A percentile compares a stretch with the other conserved stretches of the same genome.
Conservation (phyloP, 2,113 vertebrate species). For the Sterrhoptilus dennistouni region DNA sequence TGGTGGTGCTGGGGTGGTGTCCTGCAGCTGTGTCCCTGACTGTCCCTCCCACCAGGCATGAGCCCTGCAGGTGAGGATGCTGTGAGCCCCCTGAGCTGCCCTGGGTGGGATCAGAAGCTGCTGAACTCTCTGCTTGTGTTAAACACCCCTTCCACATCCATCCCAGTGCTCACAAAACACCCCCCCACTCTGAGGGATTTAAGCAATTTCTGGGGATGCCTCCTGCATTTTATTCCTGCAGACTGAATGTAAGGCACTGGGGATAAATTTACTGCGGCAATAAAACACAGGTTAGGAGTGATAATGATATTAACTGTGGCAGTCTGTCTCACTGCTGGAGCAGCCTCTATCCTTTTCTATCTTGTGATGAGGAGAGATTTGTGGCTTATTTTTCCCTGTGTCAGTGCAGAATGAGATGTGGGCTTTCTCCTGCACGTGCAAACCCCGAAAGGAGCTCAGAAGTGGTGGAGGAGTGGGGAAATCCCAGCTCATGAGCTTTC, state of each 20-base stretch:
- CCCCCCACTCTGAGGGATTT: background rate
- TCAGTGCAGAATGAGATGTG: background rate
- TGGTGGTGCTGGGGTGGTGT: background rate
- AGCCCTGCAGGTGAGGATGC: background rate
- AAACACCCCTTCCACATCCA: background rate
- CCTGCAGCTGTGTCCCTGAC: background rate
- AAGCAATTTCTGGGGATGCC: background rate
- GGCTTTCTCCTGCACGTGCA: background rate
- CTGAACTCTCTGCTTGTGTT: background rate
- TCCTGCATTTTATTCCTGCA: background rate
- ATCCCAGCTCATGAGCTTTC: background rate
- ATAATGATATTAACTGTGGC: background rate
- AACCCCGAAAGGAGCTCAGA: background rate
- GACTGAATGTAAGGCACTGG: fast-evolving
- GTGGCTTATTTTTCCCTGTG: background rate
- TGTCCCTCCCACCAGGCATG: background rate
- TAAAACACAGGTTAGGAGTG: background rate
- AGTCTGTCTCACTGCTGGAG: background rate
- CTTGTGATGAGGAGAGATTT: background rate
- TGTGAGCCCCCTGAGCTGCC: background rate
- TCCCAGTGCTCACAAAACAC: fast-evolving
- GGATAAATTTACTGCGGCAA: background rate
- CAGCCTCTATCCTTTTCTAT: background rate
- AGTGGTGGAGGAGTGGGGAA: fast-evolving
- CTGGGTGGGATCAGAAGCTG: fast-evolving